Percentiles rank a stretch among this genome's conserved stretches.
These are phyloP conservation scores for Misgurnus anguillicaudatus DNA, from an alignment of 2,113 vertebrate species.

Conservation along the genomic window DNA sequence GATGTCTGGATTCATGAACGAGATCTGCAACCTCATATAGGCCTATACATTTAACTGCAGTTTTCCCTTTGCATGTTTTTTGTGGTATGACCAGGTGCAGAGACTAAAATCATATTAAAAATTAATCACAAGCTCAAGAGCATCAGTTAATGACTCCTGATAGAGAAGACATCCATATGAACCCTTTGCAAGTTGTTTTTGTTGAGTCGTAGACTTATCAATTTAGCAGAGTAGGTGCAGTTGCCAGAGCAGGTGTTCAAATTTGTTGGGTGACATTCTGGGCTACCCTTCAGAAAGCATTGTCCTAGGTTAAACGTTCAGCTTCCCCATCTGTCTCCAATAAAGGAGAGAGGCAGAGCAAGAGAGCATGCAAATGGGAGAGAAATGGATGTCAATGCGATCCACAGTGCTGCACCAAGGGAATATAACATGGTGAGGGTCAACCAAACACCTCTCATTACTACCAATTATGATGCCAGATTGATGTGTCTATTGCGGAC, in stretches of 20 bases:
- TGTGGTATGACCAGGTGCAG: neutral
- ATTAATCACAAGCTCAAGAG: neutral
- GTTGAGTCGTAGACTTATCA: constrained; percentile 9
- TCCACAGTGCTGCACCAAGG: constrained; percentile 6
- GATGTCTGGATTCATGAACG: neutral
- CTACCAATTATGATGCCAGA: constrained; percentile 47
- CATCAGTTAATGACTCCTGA: neutral
- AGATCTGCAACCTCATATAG: neutral
- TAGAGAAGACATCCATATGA: constrained; percentile 27
- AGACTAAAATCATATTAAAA: too few species aligned
- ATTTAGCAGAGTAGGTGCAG: constrained; percentile 46
- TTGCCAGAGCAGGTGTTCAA: constrained; percentile 53
- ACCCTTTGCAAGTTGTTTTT: constrained; percentile 22
- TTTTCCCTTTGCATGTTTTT: neutral
- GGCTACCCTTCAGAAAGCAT: constrained; percentile 46
- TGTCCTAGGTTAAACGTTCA: constrained; percentile 43
- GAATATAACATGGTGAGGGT: constrained; percentile 44
- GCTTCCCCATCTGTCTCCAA: constrained; percentile 51
- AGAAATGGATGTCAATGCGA: neutral
- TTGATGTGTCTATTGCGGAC: constrained; percentile 45
- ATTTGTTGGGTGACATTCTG: constrained; percentile 44
- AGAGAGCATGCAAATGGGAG: constrained; percentile 4
- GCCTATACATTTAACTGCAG: neutral
- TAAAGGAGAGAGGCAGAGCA: neutral
- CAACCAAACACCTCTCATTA: constrained; percentile 48